Conservation (phyloP, 2,797 vertebrate genomes). For the Chromobotia macracanthus region DNA sequence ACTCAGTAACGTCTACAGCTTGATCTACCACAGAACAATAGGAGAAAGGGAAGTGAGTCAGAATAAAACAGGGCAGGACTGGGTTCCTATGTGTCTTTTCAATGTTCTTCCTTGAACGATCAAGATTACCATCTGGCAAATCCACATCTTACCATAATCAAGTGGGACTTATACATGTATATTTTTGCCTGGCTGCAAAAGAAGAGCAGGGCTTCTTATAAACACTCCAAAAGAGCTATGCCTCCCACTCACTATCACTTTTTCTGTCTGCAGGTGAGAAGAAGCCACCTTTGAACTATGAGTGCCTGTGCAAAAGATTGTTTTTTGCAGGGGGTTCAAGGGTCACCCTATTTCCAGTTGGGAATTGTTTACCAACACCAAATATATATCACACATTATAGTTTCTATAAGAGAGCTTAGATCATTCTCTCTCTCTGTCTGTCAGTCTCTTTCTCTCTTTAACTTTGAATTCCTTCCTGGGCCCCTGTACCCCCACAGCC, state of each 20-base stretch:
- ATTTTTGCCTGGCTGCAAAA: conserved; percentile 71
- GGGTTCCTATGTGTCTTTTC: conserved; percentile 56
- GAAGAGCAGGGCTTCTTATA: conserved; percentile 72
- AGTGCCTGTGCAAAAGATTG: conserved; percentile 73
- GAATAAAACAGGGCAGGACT: conserved; percentile 14
- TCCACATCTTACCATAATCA: conserved; percentile 67
- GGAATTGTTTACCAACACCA: conserved; percentile 81
- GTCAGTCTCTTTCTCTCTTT: neutral
- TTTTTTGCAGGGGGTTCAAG: conserved; percentile 79
- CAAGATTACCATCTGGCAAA: conserved; percentile 75
- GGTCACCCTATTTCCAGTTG: conserved; percentile 89
- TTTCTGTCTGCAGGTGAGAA: conserved; percentile 78
- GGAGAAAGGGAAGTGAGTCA: conserved; percentile 42
- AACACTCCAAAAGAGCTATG: conserved; percentile 70
- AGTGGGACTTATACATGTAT: conserved; percentile 72
- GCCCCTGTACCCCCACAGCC: conserved; percentile 69
- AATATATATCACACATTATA: conserved; percentile 79
- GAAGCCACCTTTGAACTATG: conserved; percentile 64
- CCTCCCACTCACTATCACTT: conserved; percentile 2
- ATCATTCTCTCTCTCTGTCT: conserved; percentile 20
- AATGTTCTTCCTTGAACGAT: conserved; percentile 53
- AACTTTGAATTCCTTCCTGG: conserved; percentile 70
- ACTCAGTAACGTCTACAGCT: conserved; percentile 66
- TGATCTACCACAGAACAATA: conserved; percentile 66
- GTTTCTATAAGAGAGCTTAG: conserved; percentile 74